Conservation (phyloP, 2,113 vertebrate genomes). For the Argyrosomus japonicus region DNA sequence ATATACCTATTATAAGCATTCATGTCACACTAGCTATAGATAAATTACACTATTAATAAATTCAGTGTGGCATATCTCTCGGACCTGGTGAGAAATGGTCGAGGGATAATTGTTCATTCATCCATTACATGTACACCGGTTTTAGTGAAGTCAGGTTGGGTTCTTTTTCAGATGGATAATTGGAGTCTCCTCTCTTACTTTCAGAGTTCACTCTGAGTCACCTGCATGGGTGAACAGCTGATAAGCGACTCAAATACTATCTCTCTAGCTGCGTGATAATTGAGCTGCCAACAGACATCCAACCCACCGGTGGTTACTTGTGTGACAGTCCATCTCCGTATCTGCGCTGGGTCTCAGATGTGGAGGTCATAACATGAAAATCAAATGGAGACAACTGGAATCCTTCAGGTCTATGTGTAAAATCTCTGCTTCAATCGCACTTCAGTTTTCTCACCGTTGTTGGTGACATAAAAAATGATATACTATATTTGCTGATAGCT, state of each 20-base stretch:
- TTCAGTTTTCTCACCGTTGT: slow-evolving; percentile 29
- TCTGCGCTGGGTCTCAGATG: slow-evolving; percentile 44
- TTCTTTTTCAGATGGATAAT: slow-evolving; percentile 70
- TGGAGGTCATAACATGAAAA: slow-evolving; percentile 52
- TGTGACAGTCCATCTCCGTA: slow-evolving; percentile 37
- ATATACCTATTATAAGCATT: slow-evolving; percentile 50
- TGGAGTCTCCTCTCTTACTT: slow-evolving; percentile 52
- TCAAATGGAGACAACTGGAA: slow-evolving; percentile 56
- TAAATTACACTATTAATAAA: slow-evolving; percentile 54
- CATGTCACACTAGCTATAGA: slow-evolving; percentile 40
- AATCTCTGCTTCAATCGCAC: slow-evolving; percentile 39
- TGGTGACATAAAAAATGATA: slow-evolving; percentile 45
- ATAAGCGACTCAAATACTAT: slow-evolving; percentile 49
- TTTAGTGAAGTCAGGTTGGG: slow-evolving; percentile 37
- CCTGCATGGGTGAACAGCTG: slow-evolving; percentile 68
- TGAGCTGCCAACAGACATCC: slow-evolving; percentile 64
- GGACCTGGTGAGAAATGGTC: slow-evolving; percentile 22
- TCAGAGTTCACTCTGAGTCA: slow-evolving; percentile 62
- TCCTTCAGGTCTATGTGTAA: slow-evolving; percentile 32
- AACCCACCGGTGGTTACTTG: slow-evolving; percentile 37
- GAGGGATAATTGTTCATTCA: slow-evolving; percentile 62
- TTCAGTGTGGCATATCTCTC: slow-evolving; percentile 18
- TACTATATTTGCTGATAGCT: slow-evolving; percentile 26
- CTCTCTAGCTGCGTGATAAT: slow-evolving; percentile 58
- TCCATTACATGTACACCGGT: slow-evolving; percentile 38